phyloP scores from a whole-genome alignment of 2,113 vertebrate species.

The Etheostoma spectabile region DNA sequence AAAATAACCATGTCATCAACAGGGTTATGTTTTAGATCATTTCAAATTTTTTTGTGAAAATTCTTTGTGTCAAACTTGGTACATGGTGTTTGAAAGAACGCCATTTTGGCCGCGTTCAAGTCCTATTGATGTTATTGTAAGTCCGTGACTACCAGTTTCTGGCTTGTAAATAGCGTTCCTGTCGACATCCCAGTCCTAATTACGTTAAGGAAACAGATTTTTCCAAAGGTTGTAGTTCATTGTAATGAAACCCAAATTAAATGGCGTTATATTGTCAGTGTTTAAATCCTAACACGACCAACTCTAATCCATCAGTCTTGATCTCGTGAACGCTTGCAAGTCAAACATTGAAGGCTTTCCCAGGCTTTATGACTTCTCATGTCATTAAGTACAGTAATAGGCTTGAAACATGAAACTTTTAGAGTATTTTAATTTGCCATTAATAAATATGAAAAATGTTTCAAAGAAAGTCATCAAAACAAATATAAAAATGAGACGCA shows the following conservation, averaged over 20 bases:
- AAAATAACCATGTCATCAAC: too few species aligned
- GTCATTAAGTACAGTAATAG: neutral
- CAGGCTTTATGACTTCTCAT: neutral
- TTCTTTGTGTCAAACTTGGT: too few species aligned
- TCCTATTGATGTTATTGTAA: too few species aligned
- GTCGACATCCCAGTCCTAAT: too few species aligned
- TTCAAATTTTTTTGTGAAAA: too few species aligned
- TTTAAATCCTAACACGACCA: neutral
- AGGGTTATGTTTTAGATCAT: too few species aligned
- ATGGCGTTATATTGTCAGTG: neutral
- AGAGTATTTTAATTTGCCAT: conserved; percentile 48
- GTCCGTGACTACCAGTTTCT: neutral
- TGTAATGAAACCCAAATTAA: neutral
- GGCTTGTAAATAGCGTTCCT: neutral
- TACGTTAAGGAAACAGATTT: too few species aligned
- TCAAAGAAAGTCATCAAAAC: conserved; percentile 57
- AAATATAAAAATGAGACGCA: conserved; percentile 66
- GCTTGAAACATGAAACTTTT: neutral
- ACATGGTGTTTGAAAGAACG: too few species aligned
- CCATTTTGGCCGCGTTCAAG: too few species aligned
- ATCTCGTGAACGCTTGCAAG: neutral
- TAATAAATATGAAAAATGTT: conserved; percentile 68
- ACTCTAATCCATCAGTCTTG: neutral
- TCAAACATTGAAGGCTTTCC: neutral
- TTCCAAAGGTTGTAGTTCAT: neutral